Evolutionary conservation across 2,797 vertebrate species (phyloP), one percentile per base, ranked within the genome.

Genomic region (Erethizon dorsatum): DNA sequence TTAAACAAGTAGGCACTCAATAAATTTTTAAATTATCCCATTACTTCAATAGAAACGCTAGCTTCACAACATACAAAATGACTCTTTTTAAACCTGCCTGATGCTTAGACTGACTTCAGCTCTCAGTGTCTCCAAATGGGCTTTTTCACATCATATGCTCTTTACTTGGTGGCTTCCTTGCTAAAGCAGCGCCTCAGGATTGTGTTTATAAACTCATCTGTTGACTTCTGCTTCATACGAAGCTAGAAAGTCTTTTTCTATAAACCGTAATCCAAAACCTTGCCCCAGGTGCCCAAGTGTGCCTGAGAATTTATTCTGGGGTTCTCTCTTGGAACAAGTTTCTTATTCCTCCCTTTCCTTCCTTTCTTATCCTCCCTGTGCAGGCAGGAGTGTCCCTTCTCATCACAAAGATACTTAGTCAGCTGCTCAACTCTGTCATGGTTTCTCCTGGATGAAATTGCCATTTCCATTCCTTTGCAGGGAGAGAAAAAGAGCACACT

Each of bases 21-120:
- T 31, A 84, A 12, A n/a, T 84, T 47, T n/a, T 86, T 93, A 45
- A 83, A 33, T 91, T 52, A 31, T 47, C 54, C 28, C 37, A 82
- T 89, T 78, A 69, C 57, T 59, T 83, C 47, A 86, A 71, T 10
- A 93, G 41, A 97, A 87, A 96, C 9, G 2, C 10, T 18, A 79
- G n/a, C 67, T 91, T 82, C 37, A 54, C 15, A 73, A 71, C 61
- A 65, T 24, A 37, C 61, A 71, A 61, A 91, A 6, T 50, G 41
- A 89, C 33, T 26, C 5, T 69, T 37, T 67, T 90, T 45, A 95
- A 75, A 71, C 17, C 45, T 54, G 50, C 75, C 37, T 24, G 28
- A 61, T n/a, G 52, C 67, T 54, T 50, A 17, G 22, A 17, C 5
- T 71, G 33, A 57, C 82, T 41, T 89, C 50, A 31, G 69, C 52